Conservation (phyloP, 2,888 invertebrate species). For the Palloptera scutellata region DNA sequence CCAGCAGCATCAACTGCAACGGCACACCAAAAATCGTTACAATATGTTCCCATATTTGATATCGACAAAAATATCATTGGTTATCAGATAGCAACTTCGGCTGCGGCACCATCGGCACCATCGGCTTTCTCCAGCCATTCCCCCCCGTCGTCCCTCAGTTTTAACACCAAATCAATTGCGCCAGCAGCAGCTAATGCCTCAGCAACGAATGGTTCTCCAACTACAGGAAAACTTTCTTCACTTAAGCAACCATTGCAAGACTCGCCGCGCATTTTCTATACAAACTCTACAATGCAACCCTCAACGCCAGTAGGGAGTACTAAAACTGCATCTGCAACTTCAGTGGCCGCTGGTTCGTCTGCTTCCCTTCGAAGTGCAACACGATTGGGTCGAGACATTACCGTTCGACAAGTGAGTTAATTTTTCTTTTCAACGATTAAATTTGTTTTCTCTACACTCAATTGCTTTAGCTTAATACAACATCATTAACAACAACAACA, state of each 20-base stretch:
- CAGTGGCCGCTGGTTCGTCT: neutral
- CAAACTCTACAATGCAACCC: constrained; percentile 39
- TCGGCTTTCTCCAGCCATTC: neutral
- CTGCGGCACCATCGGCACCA: neutral
- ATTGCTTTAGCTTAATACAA: neutral
- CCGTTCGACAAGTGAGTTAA: constrained; percentile 36
- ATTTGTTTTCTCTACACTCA: neutral
- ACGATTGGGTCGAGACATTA: constrained; percentile 29
- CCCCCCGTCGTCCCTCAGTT: constrained; percentile 14
- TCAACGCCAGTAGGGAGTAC: constrained; percentile 38
- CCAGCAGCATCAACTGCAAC: constrained; percentile 30
- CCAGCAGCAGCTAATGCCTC: constrained; percentile 26
- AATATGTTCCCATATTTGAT: constrained; percentile 41
- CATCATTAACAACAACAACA: constrained; percentile 15
- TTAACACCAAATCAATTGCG: constrained; percentile 35
- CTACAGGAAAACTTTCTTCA: constrained; percentile 14
- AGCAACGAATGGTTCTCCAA: constrained; percentile 8
- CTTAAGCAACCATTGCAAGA: constrained; percentile 40
- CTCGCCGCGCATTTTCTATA: constrained; percentile 44
- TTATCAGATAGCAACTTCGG: constrained; percentile 35
- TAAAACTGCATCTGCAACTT: constrained; percentile 11
- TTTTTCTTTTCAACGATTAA: neutral
- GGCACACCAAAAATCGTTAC: constrained; percentile 25
- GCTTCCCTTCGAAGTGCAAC: constrained; percentile 25
- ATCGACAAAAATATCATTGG: constrained; percentile 43